Conservation (phyloP, 2,797 vertebrate genomes). For the Enteromius radiatus region DNA sequence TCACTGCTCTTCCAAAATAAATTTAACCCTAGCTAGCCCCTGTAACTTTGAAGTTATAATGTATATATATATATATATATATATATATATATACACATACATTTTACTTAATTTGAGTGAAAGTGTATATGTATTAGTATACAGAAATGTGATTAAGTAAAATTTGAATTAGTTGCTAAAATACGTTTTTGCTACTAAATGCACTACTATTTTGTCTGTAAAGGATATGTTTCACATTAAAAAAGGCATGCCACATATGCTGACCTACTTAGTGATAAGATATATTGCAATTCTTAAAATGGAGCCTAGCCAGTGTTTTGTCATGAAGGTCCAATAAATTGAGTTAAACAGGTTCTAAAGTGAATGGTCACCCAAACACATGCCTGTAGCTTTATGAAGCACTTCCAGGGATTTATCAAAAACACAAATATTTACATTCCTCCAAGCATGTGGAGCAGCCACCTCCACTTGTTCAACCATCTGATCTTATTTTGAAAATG, state of each 20-base stretch:
- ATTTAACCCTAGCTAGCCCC: neutral
- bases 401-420: constrained; percentile 32
- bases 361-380: constrained; percentile 28
- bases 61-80: too few relatives aligned
- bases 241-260: neutral
- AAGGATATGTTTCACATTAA: neutral
- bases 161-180: neutral
- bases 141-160: neutral
- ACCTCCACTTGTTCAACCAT: neutral
- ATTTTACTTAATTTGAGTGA: neutral
- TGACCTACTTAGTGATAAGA: neutral
- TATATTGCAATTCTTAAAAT: neutral
- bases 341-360: neutral
- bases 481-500: constrained; percentile 15
- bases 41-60: neutral
- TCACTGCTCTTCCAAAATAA: neutral
- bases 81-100: too few relatives aligned
- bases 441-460: constrained; percentile 9
- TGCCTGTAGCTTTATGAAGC: neutral
- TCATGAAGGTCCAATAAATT: neutral
- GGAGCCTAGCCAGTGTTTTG: neutral
- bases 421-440: constrained; percentile 45
- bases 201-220: neutral
- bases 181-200: neutral
- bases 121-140: neutral